Base-by-base conservation (phyloP, 1,140 invertebrate genomes). In the Zaprionus kolodkinae region DNA sequence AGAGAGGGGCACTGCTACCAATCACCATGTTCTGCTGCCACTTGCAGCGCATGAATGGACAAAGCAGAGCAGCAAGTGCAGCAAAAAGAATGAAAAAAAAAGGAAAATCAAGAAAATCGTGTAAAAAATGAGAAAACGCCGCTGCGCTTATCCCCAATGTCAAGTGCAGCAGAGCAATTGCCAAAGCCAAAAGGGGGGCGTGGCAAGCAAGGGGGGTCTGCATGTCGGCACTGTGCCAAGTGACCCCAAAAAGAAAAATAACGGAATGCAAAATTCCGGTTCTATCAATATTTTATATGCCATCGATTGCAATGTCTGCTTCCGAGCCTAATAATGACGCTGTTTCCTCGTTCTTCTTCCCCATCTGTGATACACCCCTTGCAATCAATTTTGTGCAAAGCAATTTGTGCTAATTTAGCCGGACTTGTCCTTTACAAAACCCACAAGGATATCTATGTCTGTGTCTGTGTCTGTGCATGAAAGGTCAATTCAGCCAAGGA, bases 91-190 rank as follows among this genome's bases (percentile, higher is more conserved):
- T n/a, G n/a, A n/a, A n/a, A 43, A 11, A 36, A 43, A 43, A 30
- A 13, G 13, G 21, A 13, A 55, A 40, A 40, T 12, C 5, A 11
- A 43, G 6, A 12, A 35, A 50, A 27, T 30, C 13, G 35, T 25
- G 10, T 21, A 11, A 36, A 76, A 68, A 83, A 79, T 21, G n/a
- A 35, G 72, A 68, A 83, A 79, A 73, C 54, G 79, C 69, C 72
- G 76, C 76, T 68, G 54, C 83, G 72, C 65, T 73, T 62, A 74
- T 69, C 68, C 84, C 68, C 84, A 87, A 88, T 87, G 83, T 87
- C 83, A 87, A 87, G 83, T 88, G 76, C 84, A 87, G 43, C 36
- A 35, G 56, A 36, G 54, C 60, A 69, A 62, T 74, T 45, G 72
- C 40, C n/a, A 6, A 21, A 1, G 2, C 15, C 36, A 64, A n/a